Conservation (phyloP, 2,888 invertebrate species). For the Ophioninae sp. region DNA sequence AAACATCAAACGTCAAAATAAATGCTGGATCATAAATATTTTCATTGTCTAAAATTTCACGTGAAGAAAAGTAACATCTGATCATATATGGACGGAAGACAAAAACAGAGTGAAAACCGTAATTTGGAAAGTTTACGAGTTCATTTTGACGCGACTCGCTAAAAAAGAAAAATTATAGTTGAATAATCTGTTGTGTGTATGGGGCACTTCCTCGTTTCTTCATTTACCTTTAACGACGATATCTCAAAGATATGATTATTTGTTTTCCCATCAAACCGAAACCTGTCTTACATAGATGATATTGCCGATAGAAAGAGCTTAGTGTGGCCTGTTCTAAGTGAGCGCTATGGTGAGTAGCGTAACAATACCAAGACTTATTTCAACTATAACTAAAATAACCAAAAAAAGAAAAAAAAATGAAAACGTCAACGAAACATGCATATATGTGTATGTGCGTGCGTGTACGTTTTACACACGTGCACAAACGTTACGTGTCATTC, state of each 20-base stretch:
- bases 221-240: conserved; percentile 6
- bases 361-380: conserved; percentile 47
- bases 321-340: conserved; percentile 55
- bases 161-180: not conserved
- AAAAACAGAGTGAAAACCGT: not conserved
- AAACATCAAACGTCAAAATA: not conserved
- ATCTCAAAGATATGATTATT: conserved; percentile 24
- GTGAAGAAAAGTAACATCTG: not conserved
- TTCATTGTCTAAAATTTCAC: not conserved
- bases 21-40: not conserved
- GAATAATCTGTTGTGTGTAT: not conserved
- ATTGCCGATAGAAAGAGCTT: conserved; percentile 49
- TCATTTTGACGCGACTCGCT: not conserved
- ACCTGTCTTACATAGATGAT: conserved; percentile 14
- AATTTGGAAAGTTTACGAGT: not conserved
- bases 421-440: not conserved
- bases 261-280: conserved; percentile 13
- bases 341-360: conserved; percentile 69
- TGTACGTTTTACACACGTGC: conserved; percentile 18
- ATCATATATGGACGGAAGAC: not conserved
- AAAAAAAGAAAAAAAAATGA: not conserved
- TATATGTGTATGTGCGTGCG: too few relatives aligned
- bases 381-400: conserved; percentile 13
- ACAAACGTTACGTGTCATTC: conserved; percentile 65
- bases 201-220: not conserved